Evolutionary conservation across 2,797 vertebrate genomes (phyloP).

Genomic region (Etheostoma nigrum): DNA sequence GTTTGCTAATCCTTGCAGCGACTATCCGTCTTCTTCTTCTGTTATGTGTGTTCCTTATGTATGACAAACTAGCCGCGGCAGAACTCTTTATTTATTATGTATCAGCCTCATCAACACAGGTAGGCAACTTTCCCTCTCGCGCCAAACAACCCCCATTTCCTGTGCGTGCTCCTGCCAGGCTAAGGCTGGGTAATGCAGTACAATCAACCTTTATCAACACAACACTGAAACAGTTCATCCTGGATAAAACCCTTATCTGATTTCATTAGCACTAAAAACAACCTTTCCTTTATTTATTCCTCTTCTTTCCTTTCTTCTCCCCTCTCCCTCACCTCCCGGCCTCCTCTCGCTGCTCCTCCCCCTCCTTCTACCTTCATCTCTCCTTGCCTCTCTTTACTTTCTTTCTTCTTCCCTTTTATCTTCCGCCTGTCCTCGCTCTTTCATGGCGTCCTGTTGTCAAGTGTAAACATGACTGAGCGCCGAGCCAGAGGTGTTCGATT

Average conservation of each 20-base stretch:
- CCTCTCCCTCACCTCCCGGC: conserved; percentile 9
- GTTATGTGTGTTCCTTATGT: too few species aligned
- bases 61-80: too few species aligned
- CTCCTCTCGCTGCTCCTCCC: conserved; percentile 4
- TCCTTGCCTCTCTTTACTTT: conserved; percentile 44
- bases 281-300: conserved; percentile 35
- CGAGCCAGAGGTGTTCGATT: conserved; percentile 66
- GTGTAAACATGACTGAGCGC: conserved; percentile 74
- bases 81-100: too few species aligned
- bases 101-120: too few species aligned
- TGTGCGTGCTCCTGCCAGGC: too few species aligned
- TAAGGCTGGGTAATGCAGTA: too few species aligned
- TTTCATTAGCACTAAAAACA: conserved; percentile 64
- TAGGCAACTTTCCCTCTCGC: too few species aligned
- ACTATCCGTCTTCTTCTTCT: too few species aligned
- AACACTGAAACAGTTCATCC: conserved; percentile 28
- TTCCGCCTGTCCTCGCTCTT: conserved; percentile 66
- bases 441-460: conserved; percentile 71
- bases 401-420: conserved; percentile 75
- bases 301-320: conserved; percentile 36
- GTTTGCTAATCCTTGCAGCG: too few species aligned
- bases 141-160: too few species aligned
- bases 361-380: conserved; percentile 29
- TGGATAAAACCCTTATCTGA: conserved; percentile 50
- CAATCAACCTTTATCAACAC: too few species aligned